phyloP scores from a whole-genome alignment of 2,888 invertebrate genomes.

The Leptinotarsa haldemani region DNA sequence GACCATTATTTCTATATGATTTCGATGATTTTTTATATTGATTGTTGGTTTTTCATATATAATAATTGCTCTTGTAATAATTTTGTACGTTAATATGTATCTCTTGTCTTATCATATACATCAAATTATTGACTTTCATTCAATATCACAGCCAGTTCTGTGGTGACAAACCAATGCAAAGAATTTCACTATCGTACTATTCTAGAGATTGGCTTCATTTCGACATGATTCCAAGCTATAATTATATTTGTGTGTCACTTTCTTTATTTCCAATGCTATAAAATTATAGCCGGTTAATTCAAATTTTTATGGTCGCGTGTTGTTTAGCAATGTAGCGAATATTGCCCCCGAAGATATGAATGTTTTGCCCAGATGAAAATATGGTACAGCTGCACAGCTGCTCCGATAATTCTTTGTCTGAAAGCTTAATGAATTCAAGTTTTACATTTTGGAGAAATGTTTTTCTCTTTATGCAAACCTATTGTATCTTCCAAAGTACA shows the following conservation, averaged over 20 bases:
- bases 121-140: conserved; percentile 1
- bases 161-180: not conserved
- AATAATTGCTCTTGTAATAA: too few species aligned
- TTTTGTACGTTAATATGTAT: too few species aligned
- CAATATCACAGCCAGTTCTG: conserved; percentile 6
- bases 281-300: conserved; percentile 1
- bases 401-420: too few species aligned
- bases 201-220: conserved; percentile 8
- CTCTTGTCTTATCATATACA: not conserved
- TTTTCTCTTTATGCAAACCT: too few species aligned
- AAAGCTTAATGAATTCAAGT: too few species aligned
- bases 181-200: not conserved
- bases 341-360: not conserved
- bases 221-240: conserved; percentile 13
- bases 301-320: not conserved
- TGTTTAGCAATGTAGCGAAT: conserved; percentile 18
- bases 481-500: not conserved
- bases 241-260: conserved; percentile 24
- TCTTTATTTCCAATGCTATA: conserved; percentile 16
- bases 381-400: too few species aligned
- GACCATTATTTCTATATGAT: too few species aligned
- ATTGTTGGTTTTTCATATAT: too few species aligned
- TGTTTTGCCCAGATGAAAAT: too few species aligned
- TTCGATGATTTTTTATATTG: too few species aligned
- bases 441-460: too few species aligned